phyloP scores from a whole-genome alignment of 2,797 vertebrate genomes.

The Protosalanx chinensis region DNA sequence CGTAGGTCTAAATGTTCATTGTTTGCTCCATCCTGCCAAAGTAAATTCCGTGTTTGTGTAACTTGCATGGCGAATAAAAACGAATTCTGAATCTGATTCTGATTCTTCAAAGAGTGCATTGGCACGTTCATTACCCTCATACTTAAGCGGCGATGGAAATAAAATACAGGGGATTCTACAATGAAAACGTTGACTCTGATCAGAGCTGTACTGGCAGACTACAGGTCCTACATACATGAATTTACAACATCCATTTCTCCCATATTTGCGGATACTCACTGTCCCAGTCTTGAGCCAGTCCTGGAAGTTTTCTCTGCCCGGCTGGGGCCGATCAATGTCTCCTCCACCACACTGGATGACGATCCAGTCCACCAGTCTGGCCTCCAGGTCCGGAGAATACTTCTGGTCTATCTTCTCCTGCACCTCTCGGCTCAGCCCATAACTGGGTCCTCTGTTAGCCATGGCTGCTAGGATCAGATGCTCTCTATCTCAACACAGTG shows the following conservation, averaged over 20 bases:
- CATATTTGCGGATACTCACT: slow-evolving; percentile 60
- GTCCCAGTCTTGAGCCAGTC: slow-evolving; percentile 82
- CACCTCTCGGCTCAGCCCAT: slow-evolving; percentile 84
- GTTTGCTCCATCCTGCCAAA: too few species aligned
- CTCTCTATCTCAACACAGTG: background rate
- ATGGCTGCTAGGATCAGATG: slow-evolving; percentile 53
- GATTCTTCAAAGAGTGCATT: too few species aligned
- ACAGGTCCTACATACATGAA: background rate
- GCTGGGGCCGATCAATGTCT: slow-evolving; percentile 75
- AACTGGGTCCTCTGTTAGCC: slow-evolving; percentile 85
- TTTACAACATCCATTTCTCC: background rate
- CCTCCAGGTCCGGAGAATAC: slow-evolving; percentile 79
- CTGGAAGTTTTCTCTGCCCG: slow-evolving; percentile 80
- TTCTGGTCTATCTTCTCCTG: slow-evolving; percentile 88
- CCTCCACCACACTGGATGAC: slow-evolving; percentile 79
- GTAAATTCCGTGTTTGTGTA: too few species aligned
- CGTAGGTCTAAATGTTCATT: too few species aligned
- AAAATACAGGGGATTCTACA: too few species aligned
- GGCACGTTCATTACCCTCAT: too few species aligned
- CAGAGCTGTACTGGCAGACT: too few species aligned
- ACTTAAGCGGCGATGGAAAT: too few species aligned
- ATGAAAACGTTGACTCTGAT: too few species aligned
- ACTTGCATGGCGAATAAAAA: too few species aligned
- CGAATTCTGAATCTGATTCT: too few species aligned
- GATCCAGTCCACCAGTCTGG: slow-evolving; percentile 82